Evolutionary conservation across 2,888 invertebrate genomes (phyloP).

Genomic region (Drosophila prolongata): DNA sequence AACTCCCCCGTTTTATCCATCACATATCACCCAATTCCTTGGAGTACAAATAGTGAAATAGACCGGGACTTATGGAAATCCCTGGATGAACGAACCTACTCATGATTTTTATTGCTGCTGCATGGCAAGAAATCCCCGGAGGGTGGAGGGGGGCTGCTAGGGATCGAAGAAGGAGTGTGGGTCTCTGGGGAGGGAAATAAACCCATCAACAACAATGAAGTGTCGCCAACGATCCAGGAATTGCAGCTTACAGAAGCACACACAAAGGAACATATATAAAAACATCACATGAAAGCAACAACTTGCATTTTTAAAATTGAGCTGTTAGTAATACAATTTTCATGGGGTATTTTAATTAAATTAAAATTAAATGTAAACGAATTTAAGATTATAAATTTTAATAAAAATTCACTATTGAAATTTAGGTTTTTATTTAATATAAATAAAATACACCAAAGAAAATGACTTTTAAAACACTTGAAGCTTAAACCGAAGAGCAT

Average conservation of each 20-base stretch:
- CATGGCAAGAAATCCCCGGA: conserved; percentile 21
- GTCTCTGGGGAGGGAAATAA: conserved; percentile 52
- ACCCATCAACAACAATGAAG: conserved; percentile 64
- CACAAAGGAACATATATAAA: conserved; percentile 3
- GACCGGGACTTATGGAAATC: conserved; percentile 58
- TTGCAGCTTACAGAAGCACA: conserved; percentile 22
- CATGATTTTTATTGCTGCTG: conserved; percentile 56
- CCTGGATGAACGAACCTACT: conserved; percentile 41
- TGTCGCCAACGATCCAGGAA: conserved; percentile 56
- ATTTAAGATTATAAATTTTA: no score
- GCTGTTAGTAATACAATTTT: no score
- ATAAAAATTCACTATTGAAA: no score
- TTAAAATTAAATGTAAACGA: no score
- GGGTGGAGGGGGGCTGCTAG: neutral
- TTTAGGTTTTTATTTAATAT: no score
- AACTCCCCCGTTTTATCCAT: neutral
- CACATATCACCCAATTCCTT: conserved; percentile 34
- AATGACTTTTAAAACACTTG: no score
- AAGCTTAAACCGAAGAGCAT: no score
- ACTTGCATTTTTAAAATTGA: no score
- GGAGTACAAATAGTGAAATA: conserved; percentile 14
- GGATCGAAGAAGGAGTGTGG: neutral
- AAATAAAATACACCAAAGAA: no score
- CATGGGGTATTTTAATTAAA: no score
- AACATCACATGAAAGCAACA: no score